Evolutionary conservation across 2,113 vertebrate species (phyloP).

Genomic region (Anguilla rostrata): DNA sequence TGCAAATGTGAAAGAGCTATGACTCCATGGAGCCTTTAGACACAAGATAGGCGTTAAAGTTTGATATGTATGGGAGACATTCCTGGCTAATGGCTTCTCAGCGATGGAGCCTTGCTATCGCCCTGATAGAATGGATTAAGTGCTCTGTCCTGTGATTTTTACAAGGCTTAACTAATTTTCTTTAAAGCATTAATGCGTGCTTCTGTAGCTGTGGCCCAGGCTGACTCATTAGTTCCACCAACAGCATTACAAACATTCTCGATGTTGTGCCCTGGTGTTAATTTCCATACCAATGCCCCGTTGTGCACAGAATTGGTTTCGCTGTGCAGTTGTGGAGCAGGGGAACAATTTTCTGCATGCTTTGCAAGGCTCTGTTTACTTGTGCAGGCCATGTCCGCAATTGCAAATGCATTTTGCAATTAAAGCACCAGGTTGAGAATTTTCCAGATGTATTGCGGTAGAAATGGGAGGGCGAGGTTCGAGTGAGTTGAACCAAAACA

Average conservation of each 20-base stretch:
- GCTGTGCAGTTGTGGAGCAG: neutral
- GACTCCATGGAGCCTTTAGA: neutral
- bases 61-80: neutral
- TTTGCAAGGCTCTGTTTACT: neutral
- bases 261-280: neutral
- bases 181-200: neutral
- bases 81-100: neutral
- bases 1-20: neutral
- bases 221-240: slow-evolving; percentile 1
- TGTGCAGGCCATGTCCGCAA: neutral
- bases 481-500: too few relatives aligned
- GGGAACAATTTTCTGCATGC: neutral
- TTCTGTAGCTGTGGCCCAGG: neutral
- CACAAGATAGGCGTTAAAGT: neutral
- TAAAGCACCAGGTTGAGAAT: too few relatives aligned
- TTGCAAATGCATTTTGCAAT: too few relatives aligned
- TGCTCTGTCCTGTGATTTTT: slow-evolving; percentile 9
- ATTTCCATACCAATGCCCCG: neutral
- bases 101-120: neutral
- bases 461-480: too few relatives aligned
- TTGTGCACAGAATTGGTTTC: neutral
- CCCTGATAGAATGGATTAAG: slow-evolving; percentile 3
- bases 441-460: too few relatives aligned
- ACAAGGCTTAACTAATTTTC: neutral
- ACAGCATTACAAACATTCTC: neutral